Conservation (phyloP, 2,797 vertebrate genomes). For the Gephyroberyx darwinii region DNA sequence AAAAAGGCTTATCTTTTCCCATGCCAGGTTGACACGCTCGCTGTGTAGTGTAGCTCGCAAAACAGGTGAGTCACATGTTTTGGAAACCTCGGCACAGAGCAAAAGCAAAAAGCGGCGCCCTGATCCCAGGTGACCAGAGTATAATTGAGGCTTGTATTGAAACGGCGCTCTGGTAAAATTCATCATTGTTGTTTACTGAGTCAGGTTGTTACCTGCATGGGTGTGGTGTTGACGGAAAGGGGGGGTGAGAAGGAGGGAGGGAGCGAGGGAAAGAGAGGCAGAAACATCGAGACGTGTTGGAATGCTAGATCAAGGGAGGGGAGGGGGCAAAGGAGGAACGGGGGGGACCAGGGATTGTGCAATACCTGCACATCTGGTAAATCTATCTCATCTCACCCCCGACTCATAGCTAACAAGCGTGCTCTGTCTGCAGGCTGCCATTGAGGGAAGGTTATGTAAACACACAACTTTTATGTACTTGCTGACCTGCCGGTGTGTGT, state of each 20-base stretch:
- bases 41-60: slow-evolving; percentile 2
- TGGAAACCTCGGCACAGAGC: slow-evolving; percentile 61
- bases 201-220: slow-evolving; percentile 76
- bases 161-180: slow-evolving; percentile 57
- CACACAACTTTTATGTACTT: slow-evolving; percentile 60
- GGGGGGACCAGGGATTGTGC: slow-evolving; percentile 69
- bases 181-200: slow-evolving; percentile 73
- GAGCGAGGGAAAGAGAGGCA: slow-evolving; percentile 13
- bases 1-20: slow-evolving; percentile 30
- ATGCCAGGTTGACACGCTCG: slow-evolving; percentile 16
- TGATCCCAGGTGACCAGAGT: slow-evolving; percentile 68
- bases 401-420: slow-evolving; percentile 65
- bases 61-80: slow-evolving; percentile 81
- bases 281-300: slow-evolving; percentile 62
- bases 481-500: slow-evolving; percentile 41
- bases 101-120: slow-evolving; percentile 50
- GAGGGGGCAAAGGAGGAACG: not conserved
- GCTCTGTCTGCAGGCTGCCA: slow-evolving; percentile 64
- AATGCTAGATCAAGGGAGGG: slow-evolving; percentile 65
- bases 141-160: slow-evolving; percentile 65
- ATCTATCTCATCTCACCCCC: slow-evolving; percentile 74
- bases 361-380: slow-evolving; percentile 83
- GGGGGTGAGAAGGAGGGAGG: slow-evolving; percentile 22
- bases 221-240: slow-evolving; percentile 54
- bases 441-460: slow-evolving; percentile 67